phyloP scores from a whole-genome alignment of 2,888 invertebrate genomes.

The Griposia aprilina region DNA sequence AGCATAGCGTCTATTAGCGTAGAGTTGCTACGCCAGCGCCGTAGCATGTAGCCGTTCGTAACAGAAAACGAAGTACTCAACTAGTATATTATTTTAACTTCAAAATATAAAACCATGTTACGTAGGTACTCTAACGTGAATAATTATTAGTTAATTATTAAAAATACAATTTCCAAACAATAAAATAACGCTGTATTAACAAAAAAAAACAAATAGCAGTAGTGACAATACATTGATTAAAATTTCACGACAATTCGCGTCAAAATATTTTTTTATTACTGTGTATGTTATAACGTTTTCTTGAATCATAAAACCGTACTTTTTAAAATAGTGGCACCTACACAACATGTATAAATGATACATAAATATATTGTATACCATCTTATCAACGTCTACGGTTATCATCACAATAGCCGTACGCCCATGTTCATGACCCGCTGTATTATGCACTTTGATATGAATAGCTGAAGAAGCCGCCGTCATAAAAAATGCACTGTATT shows the following conservation, averaged over 20 bases:
- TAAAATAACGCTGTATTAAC: background rate
- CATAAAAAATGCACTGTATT: constrained; percentile 53
- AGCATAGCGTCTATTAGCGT: constrained; percentile 51
- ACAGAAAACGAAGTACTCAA: constrained; percentile 14
- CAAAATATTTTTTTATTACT: background rate
- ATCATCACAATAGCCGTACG: constrained; percentile 13
- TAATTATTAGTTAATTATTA: background rate
- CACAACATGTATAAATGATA: background rate
- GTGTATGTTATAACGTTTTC: background rate
- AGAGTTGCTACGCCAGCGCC: constrained; percentile 63
- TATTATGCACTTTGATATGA: constrained; percentile 56
- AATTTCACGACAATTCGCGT: background rate
- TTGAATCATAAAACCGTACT: background rate
- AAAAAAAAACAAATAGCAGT: background rate
- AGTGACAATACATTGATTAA: background rate
- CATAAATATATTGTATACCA: background rate
- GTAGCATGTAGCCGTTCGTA: constrained; percentile 48
- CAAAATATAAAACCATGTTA: background rate
- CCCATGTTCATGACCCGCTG: constrained; percentile 26
- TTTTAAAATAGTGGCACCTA: background rate
- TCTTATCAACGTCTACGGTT: background rate
- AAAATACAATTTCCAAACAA: background rate
- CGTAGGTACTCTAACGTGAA: background rate
- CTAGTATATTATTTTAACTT: background rate
- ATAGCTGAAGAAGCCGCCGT: constrained; percentile 24